phyloP scores from a whole-genome alignment of 2,113 vertebrate species.

The Tamias sibiricus region DNA sequence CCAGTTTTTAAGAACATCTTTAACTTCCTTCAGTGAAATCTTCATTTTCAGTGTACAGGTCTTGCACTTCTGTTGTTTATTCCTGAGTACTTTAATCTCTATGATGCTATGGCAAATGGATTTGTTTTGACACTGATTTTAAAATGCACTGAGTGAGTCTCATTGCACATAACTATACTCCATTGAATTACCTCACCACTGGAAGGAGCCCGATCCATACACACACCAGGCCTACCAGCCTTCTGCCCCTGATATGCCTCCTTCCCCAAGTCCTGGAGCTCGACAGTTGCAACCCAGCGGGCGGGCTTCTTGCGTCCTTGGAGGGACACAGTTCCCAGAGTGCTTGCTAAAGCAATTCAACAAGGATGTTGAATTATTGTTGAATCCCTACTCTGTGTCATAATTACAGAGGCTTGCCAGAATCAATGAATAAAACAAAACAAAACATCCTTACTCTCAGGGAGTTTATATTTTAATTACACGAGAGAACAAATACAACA shows the following conservation, averaged over 20 bases:
- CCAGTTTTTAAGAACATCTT: background rate
- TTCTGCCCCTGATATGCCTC: background rate
- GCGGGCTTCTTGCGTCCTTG: no score
- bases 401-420: background rate
- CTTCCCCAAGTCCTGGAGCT: background rate
- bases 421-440: background rate
- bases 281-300: accelerated
- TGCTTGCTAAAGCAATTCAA: background rate
- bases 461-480: background rate
- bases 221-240: no score
- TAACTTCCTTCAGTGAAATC: background rate
- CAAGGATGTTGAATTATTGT: no score
- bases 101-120: no score
- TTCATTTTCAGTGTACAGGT: background rate
- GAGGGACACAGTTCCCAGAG: background rate
- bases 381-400: background rate
- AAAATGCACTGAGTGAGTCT: no score
- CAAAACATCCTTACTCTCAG: background rate
- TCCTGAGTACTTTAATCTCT: background rate
- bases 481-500: background rate
- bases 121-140: no score
- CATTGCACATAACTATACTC: no score
- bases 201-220: background rate
- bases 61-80: background rate
- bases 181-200: background rate